Evolutionary conservation across 2,797 vertebrate genomes (phyloP).

Genomic region (Helarctos malayanus): DNA sequence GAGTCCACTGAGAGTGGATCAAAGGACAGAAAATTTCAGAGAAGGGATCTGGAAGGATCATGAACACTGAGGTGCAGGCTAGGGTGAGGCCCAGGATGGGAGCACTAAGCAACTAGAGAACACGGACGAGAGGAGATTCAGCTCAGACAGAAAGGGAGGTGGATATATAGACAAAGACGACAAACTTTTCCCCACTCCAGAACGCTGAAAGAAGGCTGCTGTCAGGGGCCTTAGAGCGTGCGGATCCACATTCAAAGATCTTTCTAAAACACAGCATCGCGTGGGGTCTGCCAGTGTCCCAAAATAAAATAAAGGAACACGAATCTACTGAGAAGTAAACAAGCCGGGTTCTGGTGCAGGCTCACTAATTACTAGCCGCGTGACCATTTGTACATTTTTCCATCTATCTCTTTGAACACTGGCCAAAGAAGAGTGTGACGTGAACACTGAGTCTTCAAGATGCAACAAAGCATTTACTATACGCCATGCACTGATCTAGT

Average conservation of each 20-base stretch:
- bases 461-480: background rate
- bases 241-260: background rate
- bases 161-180: background rate
- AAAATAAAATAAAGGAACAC: slow-evolving; percentile 19
- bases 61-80: background rate
- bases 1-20: background rate
- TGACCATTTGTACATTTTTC: background rate
- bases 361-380: background rate
- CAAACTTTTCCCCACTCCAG: background rate
- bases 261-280: slow-evolving; percentile 38
- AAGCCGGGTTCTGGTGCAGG: background rate
- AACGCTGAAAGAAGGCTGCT: background rate
- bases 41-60: background rate
- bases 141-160: background rate
- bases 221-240: background rate
- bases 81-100: background rate
- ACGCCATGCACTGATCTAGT: background rate
- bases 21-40: background rate
- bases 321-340: slow-evolving; percentile 39
- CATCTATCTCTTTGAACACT: background rate
- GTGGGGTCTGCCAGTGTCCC: background rate
- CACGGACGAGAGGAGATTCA: background rate
- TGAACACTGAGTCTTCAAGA: slow-evolving; percentile 4
- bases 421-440: background rate
- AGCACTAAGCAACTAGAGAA: background rate